Evolutionary conservation across 2,888 invertebrate genomes (phyloP).

Genomic region (Athalia circularis): DNA sequence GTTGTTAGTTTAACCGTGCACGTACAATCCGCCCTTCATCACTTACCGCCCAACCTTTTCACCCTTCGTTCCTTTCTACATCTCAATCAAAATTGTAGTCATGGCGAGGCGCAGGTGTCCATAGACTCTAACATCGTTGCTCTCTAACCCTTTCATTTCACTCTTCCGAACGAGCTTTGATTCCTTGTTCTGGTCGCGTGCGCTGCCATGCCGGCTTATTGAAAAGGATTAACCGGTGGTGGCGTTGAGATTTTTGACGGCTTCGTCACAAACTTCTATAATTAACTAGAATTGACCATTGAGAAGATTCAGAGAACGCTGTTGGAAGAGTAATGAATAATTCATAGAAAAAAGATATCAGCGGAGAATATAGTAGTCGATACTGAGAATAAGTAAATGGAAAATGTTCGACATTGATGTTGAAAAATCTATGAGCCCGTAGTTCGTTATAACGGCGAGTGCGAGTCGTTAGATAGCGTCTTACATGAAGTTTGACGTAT

Average conservation of each 20-base stretch:
- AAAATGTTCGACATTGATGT: too few relatives aligned
- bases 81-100: slow-evolving; percentile 21
- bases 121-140: slow-evolving; percentile 11
- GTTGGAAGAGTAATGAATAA: too few relatives aligned
- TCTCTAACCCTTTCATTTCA: neutral
- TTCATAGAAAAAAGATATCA: too few relatives aligned
- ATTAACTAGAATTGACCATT: too few relatives aligned
- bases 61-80: slow-evolving; percentile 13
- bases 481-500: too few relatives aligned
- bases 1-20: slow-evolving; percentile 36
- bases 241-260: too few relatives aligned
- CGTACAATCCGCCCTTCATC: slow-evolving; percentile 14
- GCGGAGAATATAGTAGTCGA: too few relatives aligned
- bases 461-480: neutral
- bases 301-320: too few relatives aligned
- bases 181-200: slow-evolving; percentile 33
- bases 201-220: slow-evolving; percentile 6
- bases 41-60: slow-evolving; percentile 12
- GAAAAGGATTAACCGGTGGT: neutral
- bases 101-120: neutral
- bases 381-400: too few relatives aligned
- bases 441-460: too few relatives aligned
- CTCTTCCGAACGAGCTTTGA: neutral
- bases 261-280: too few relatives aligned
- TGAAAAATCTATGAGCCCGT: too few relatives aligned